These are phyloP conservation scores for Erethizon dorsatum DNA, from an alignment of 2,797 vertebrate genomes.

Conservation along the genomic window DNA sequence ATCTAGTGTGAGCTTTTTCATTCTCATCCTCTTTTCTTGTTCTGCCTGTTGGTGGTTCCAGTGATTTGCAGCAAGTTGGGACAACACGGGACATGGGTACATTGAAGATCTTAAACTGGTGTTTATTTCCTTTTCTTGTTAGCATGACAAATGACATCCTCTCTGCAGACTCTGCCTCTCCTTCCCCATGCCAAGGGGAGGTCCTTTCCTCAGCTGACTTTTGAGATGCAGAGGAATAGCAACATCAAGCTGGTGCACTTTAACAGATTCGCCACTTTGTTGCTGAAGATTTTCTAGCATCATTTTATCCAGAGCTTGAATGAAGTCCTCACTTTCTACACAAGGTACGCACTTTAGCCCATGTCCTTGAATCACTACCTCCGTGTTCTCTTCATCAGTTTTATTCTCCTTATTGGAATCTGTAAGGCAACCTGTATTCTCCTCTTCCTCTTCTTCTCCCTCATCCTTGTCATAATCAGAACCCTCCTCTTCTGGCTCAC, in stretches of 20 bases:
- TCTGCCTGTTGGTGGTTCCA: slow-evolving; percentile 99
- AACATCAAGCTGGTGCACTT: slow-evolving; percentile 98
- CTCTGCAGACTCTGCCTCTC: slow-evolving; percentile 93
- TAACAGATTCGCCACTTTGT: slow-evolving; percentile 97
- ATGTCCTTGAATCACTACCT: slow-evolving; percentile 97
- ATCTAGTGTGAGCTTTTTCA: slow-evolving; percentile 99
- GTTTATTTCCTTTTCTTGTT: slow-evolving; percentile 98
- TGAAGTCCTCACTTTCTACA: slow-evolving; percentile 98
- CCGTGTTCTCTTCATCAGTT: slow-evolving; percentile 96
- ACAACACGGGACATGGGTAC: slow-evolving; percentile 94
- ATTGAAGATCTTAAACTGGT: slow-evolving; percentile 98
- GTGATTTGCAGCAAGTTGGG: slow-evolving; percentile 98
- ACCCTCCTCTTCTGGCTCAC: slow-evolving; percentile 92
- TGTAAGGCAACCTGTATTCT: slow-evolving; percentile 99
- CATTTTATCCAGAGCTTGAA: slow-evolving; percentile 99
- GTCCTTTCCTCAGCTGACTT: slow-evolving; percentile 97
- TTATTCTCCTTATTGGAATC: slow-evolving; percentile 99
- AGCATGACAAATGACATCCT: slow-evolving; percentile 99
- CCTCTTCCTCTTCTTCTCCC: slow-evolving; percentile 97
- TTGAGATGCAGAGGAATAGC: slow-evolving; percentile 98
- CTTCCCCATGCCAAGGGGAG: slow-evolving; percentile 91
- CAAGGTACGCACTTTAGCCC: slow-evolving; percentile 97
- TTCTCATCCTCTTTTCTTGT: slow-evolving; percentile 98
- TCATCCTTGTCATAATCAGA: slow-evolving; percentile 98
- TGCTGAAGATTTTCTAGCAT: slow-evolving; percentile 99